phyloP scores from a whole-genome alignment of 2,888 invertebrate species.

The Danaus chrysippus region DNA sequence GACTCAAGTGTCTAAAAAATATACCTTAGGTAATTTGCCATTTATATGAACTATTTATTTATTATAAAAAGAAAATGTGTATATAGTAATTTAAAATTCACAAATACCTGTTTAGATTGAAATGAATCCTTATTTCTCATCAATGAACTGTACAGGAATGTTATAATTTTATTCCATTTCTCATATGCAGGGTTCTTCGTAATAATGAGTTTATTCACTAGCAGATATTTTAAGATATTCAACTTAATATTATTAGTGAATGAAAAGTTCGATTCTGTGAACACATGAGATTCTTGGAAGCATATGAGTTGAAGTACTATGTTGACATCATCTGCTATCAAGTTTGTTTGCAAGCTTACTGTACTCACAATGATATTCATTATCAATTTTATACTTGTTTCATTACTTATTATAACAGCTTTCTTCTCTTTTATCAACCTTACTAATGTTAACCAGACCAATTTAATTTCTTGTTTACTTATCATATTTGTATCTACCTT shows the following conservation, averaged over 20 bases:
- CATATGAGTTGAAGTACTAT: constrained; percentile 49
- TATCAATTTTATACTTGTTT: constrained; percentile 36
- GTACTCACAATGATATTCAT: constrained; percentile 48
- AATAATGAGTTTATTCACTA: constrained; percentile 41
- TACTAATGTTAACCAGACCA: constrained; percentile 43
- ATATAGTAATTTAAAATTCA: neutral
- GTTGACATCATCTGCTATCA: constrained; percentile 40
- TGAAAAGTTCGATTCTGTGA: constrained; percentile 40
- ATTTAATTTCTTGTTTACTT: constrained; percentile 33
- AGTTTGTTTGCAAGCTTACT: constrained; percentile 38
- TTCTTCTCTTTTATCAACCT: constrained; percentile 44
- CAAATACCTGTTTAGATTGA: constrained; percentile 43
- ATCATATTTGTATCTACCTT: constrained; percentile 30
- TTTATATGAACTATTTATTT: constrained; percentile 23
- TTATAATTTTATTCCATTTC: constrained; percentile 43
- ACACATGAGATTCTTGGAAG: constrained; percentile 42
- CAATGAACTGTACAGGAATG: constrained; percentile 40
- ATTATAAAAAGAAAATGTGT: neutral
- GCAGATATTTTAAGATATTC: constrained; percentile 48
- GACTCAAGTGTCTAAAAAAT: no score
- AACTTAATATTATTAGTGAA: constrained; percentile 41
- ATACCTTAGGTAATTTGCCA: neutral
- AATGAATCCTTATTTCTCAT: constrained; percentile 42
- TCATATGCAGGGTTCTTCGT: constrained; percentile 43
- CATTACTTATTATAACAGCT: constrained; percentile 39